Evolutionary conservation across 2,797 vertebrate genomes (phyloP).

Genomic region (Allochrocebus solatus): DNA sequence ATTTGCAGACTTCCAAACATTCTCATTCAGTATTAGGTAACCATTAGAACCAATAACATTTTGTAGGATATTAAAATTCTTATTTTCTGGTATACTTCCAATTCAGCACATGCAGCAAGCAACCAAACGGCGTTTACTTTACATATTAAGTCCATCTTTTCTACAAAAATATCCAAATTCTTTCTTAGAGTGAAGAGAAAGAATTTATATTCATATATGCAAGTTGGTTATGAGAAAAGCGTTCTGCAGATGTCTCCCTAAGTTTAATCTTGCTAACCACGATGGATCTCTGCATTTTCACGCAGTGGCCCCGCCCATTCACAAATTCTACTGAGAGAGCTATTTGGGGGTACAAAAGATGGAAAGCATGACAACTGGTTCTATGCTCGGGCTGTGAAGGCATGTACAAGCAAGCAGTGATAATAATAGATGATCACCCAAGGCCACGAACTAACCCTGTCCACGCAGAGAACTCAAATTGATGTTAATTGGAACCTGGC

Average conservation of each 20-base stretch:
- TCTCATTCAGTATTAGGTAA: conserved; percentile 32
- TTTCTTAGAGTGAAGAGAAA: neutral
- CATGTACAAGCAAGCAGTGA: conserved; percentile 62
- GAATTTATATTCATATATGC: neutral
- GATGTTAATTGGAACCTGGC: conserved; percentile 65
- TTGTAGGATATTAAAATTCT: neutral
- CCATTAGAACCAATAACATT: neutral
- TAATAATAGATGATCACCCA: conserved; percentile 72
- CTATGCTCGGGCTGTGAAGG: conserved; percentile 54
- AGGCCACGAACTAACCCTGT: neutral
- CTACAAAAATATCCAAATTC: neutral
- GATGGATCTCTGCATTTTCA: conserved; percentile 27
- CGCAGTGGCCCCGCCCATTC: neutral
- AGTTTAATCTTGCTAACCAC: neutral
- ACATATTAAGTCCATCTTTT: neutral
- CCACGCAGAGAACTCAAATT: conserved; percentile 41
- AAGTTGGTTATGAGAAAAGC: neutral
- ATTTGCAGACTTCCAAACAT: neutral
- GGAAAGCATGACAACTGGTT: conserved; percentile 72
- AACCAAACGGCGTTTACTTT: neutral
- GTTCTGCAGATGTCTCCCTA: neutral
- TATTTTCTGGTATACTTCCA: conserved; percentile 29
- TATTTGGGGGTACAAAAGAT: conserved; percentile 64
- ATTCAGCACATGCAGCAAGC: neutral
- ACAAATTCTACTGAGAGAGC: conserved; percentile 26